A percentile compares a stretch with the other conserved stretches of the same genome.
Evolutionary conservation across 2,113 vertebrate species (phyloP).

Genomic region (Holacanthus passer): DNA sequence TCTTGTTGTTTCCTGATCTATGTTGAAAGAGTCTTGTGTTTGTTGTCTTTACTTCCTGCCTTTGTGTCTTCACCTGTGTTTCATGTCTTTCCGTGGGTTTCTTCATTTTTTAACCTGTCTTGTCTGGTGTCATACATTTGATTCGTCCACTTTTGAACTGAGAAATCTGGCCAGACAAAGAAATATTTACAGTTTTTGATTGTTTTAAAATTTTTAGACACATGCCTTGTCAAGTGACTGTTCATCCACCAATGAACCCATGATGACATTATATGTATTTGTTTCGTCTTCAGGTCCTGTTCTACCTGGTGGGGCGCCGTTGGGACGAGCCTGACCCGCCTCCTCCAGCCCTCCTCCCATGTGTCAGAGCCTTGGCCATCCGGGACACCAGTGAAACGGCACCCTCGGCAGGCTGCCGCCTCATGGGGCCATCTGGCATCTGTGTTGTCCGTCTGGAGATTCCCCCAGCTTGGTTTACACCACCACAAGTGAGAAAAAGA

Average conservation of each 20-base stretch:
- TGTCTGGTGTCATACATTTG: too few relatives aligned
- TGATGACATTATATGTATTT: neutral
- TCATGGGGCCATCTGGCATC: slow-evolving; percentile 90
- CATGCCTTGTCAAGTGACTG: neutral
- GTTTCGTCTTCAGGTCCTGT: slow-evolving; percentile 85
- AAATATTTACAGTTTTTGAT: too few relatives aligned
- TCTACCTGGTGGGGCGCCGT: slow-evolving; percentile 91
- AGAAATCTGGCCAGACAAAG: too few relatives aligned
- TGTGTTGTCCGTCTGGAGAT: slow-evolving; percentile 93
- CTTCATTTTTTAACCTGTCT: too few relatives aligned
- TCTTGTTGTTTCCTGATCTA: too few relatives aligned
- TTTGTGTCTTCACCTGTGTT: too few relatives aligned
- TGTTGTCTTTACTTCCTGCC: too few relatives aligned
- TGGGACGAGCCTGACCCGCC: slow-evolving; percentile 87
- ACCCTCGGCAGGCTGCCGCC: slow-evolving; percentile 89
- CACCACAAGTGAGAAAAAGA: slow-evolving; percentile 83
- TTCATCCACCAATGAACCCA: neutral
- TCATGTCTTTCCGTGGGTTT: too few relatives aligned
- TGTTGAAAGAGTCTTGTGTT: too few relatives aligned
- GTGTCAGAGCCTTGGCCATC: slow-evolving; percentile 89
- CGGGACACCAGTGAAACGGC: slow-evolving; percentile 88
- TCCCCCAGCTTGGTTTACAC: slow-evolving; percentile 91
- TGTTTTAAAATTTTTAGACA: too few relatives aligned
- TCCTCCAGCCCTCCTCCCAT: slow-evolving; percentile 85
- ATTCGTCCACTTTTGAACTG: too few relatives aligned